phyloP scores from a whole-genome alignment of 1,140 invertebrate genomes.

The Diuraphis noxia region DNA sequence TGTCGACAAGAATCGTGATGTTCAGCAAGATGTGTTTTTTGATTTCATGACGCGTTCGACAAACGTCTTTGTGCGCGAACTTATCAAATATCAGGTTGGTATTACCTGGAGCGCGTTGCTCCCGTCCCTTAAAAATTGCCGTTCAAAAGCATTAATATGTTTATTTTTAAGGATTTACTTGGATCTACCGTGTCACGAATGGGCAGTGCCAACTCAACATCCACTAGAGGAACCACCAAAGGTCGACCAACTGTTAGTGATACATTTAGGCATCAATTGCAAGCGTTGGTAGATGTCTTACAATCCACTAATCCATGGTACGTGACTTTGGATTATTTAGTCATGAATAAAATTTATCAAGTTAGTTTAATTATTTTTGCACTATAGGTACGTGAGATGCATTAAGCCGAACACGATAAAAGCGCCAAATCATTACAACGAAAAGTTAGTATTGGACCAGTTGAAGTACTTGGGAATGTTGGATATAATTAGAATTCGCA shows the following conservation, averaged over 20 bases:
- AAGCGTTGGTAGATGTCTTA: constrained; percentile 87
- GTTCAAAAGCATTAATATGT: not conserved
- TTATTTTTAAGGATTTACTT: constrained; percentile 63
- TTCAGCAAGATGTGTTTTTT: constrained; percentile 93
- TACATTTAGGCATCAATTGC: constrained; percentile 87
- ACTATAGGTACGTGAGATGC: constrained; percentile 82
- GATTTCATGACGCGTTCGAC: constrained; percentile 85
- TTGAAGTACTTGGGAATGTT: constrained; percentile 93
- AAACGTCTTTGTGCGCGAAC: constrained; percentile 84
- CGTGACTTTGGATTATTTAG: constrained; percentile 56
- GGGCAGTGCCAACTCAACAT: constrained; percentile 62
- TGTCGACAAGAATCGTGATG: constrained; percentile 95
- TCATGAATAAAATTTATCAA: not conserved
- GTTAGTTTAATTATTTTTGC: not conserved
- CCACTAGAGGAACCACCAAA: constrained; percentile 84
- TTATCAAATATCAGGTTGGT: constrained; percentile 78
- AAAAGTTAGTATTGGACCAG: constrained; percentile 84
- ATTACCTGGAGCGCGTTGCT: not conserved
- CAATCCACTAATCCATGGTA: constrained; percentile 92
- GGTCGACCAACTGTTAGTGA: constrained; percentile 92
- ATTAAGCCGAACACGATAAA: constrained; percentile 94
- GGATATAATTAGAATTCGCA: constrained; percentile 90
- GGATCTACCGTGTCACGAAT: constrained; percentile 63
- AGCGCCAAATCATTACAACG: constrained; percentile 79
- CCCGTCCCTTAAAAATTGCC: not conserved